phyloP scores from a whole-genome alignment of 2,888 invertebrate species.

The Auanema freiburgensis region DNA sequence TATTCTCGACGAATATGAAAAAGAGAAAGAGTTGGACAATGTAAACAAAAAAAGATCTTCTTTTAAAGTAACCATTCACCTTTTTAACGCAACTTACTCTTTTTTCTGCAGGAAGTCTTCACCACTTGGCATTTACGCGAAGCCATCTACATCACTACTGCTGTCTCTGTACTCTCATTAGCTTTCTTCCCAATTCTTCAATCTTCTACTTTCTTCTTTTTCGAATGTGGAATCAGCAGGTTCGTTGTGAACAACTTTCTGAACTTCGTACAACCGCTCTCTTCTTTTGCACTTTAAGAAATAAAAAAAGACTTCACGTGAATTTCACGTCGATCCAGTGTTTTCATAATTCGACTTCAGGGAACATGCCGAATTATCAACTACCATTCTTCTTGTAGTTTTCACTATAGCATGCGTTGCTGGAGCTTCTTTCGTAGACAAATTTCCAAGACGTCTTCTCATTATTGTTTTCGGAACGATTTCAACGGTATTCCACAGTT shows the following conservation, averaged over 20 bases:
- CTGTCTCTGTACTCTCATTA: conserved; percentile 49
- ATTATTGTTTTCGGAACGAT: conserved; percentile 45
- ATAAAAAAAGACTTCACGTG: not conserved
- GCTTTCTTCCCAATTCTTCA: conserved; percentile 59
- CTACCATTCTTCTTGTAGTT: conserved; percentile 46
- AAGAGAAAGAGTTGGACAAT: conserved; percentile 32
- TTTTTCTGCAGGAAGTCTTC: conserved; percentile 35
- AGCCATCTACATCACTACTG: conserved; percentile 47
- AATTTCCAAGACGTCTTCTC: conserved; percentile 49
- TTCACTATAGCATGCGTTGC: conserved; percentile 47
- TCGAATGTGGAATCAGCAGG: conserved; percentile 31
- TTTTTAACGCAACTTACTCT: not conserved
- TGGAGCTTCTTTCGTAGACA: conserved; percentile 53
- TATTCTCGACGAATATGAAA: conserved; percentile 40
- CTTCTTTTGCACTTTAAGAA: not conserved
- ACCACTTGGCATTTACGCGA: conserved; percentile 55
- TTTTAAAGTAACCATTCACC: conserved; percentile 11
- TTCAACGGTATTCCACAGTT: conserved; percentile 29
- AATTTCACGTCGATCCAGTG: not conserved
- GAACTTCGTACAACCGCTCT: not conserved
- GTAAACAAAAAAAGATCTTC: conserved; percentile 13
- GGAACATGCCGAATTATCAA: conserved; percentile 46
- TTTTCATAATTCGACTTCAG: conserved; percentile 25
- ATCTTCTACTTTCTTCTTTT: conserved; percentile 52
- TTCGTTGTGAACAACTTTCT: conserved; percentile 16